These are phyloP conservation scores for Papilio helenus DNA, from an alignment of 1,140 invertebrate species.

Conservation along the genomic window DNA sequence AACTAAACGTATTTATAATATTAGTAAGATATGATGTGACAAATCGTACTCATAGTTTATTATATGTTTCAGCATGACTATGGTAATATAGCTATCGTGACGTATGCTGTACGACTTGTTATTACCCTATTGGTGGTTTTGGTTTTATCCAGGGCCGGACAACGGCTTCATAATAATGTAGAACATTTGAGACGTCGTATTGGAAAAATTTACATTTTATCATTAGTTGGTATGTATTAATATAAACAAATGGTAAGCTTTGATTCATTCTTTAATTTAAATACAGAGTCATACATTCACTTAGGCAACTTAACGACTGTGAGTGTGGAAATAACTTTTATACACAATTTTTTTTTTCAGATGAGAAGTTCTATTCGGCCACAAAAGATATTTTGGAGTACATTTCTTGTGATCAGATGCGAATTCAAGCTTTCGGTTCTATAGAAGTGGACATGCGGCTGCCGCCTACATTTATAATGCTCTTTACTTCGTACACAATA, in stretches of 20 bases:
- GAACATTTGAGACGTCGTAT: not conserved
- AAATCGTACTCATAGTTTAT: not conserved
- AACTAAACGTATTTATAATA: not conserved
- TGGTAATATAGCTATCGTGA: not conserved
- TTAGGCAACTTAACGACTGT: too few species aligned
- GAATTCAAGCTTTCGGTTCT: conserved; percentile 49
- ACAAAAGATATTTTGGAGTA: conserved; percentile 46
- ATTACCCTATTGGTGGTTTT: not conserved
- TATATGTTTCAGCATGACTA: not conserved
- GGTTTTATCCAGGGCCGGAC: not conserved
- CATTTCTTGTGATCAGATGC: conserved; percentile 46
- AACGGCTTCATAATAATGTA: conserved; percentile 7
- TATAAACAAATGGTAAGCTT: not conserved
- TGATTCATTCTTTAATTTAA: too few species aligned
- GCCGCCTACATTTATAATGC: conserved; percentile 52
- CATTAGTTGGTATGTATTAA: conserved; percentile 7
- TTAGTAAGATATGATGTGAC: not conserved
- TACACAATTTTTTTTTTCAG: not conserved
- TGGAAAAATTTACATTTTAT: not conserved
- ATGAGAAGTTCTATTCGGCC: not conserved
- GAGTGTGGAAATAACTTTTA: too few species aligned
- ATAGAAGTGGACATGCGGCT: conserved; percentile 56
- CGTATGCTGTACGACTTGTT: not conserved
- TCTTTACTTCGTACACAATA: conserved; percentile 59
- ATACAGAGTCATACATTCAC: too few species aligned